Evolutionary conservation across 1,140 invertebrate genomes (phyloP), one percentile per base, ranked within the genome.

Genomic region (Hydropsyche tenuis): DNA sequence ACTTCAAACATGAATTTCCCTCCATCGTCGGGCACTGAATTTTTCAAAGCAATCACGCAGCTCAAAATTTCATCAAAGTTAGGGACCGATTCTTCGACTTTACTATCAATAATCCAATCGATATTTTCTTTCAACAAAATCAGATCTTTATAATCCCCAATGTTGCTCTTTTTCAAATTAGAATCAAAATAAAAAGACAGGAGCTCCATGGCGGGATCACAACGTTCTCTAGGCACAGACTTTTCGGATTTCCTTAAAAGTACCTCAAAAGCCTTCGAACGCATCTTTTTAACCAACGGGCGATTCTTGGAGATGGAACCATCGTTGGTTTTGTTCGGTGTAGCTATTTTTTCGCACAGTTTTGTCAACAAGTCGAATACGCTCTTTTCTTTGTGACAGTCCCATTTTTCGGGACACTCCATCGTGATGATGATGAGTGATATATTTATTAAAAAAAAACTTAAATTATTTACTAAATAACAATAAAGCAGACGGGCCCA

Each of bases 161-260:
- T 69, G 64, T 75, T 73, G 20, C 65, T 66, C 68, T 75, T 75
- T 2, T 72, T 71, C 5, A 22, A 48, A 60, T 73, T 72, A 18
- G 56, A 69, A 16, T 46, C 60, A 42, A 66, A 77, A 51, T 75
- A 77, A 64, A 73, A 72, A n/a, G 70, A 37, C 14, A 77, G 30
- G 43, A 77, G 46, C 42, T 77, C 76, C 56, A 77, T 66, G 9
- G 60, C 42, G 14, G 76, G 76, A n/a, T 77, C 76, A 23, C 16
- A 3, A 7, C 45, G 4, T 2, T 48, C 45, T 14, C 22, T 51
- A 6, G 56, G 22, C 9, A 75, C n/a, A n/a, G 43, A 30, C 6
- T 62, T 16, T 27, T 64, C 30, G 11, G 73, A 74, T 53, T 77
- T 77, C 42, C 73, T 77, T 14, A 77, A 42, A 4, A 77, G 30